These are phyloP conservation scores for Adelges cooleyi DNA, from an alignment of 1,140 invertebrate genomes.

Conservation along the genomic window DNA sequence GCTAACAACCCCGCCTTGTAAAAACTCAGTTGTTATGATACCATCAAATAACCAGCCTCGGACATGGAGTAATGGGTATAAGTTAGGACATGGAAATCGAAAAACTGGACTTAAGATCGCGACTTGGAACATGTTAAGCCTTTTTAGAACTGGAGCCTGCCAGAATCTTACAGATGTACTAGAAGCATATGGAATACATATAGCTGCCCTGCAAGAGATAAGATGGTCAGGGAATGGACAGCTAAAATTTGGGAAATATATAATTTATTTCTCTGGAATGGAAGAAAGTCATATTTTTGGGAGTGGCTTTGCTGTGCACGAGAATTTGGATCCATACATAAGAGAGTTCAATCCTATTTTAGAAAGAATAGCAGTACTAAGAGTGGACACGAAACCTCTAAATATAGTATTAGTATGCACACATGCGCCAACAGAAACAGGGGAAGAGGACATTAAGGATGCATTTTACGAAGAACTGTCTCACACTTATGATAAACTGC, in stretches of 20 bases:
- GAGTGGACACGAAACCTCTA: constrained; percentile 10
- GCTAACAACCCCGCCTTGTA: no score
- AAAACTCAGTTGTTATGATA: not conserved
- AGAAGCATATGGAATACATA: not conserved
- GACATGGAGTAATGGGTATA: not conserved
- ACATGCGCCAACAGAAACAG: not conserved
- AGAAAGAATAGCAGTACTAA: constrained; percentile 24
- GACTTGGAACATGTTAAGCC: not conserved
- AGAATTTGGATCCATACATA: not conserved
- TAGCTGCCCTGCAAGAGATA: not conserved
- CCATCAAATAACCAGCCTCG: not conserved
- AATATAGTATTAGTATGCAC: constrained; percentile 24
- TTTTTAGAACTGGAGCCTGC: not conserved
- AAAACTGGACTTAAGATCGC: not conserved
- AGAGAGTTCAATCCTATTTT: not conserved
- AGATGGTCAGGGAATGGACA: not conserved
- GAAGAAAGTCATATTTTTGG: not conserved
- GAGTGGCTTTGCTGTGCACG: not conserved
- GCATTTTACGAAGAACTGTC: not conserved
- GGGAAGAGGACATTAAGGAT: not conserved
- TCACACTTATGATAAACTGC: not conserved
- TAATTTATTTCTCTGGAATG: not conserved
- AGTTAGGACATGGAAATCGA: not conserved
- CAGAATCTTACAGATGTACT: not conserved
- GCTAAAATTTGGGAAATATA: not conserved